Conservation (phyloP, 2,113 vertebrate species). For the Numida meleagris region DNA sequence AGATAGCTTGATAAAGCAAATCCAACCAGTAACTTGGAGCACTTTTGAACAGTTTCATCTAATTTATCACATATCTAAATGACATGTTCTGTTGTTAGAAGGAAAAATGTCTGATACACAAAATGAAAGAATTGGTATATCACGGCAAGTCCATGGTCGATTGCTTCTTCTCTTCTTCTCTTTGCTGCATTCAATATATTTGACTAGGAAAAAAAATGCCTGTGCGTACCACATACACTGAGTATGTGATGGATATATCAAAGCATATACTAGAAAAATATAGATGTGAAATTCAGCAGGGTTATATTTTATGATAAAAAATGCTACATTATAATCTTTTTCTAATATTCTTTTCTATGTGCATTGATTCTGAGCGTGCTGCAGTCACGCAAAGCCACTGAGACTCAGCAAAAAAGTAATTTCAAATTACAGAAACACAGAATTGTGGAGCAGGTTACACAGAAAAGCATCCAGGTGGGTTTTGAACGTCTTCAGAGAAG, state of each 20-base stretch:
- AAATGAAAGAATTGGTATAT: neutral
- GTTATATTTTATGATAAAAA: neutral
- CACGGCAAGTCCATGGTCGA: neutral
- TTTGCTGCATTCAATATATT: neutral
- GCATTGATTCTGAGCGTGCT: neutral
- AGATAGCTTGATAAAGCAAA: neutral
- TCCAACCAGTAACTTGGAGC: neutral
- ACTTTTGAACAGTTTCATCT: neutral
- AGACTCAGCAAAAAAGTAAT: neutral
- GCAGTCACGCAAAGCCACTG: neutral
- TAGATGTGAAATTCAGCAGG: neutral
- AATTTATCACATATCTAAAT: neutral
- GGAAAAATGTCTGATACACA: neutral
- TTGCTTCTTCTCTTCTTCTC: neutral
- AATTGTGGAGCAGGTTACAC: no score
- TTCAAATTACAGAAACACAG: neutral
- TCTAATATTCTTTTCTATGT: neutral
- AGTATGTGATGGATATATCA: neutral
- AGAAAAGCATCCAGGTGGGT: no score
- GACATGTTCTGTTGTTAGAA: neutral
- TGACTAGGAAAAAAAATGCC: neutral
- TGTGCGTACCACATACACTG: neutral
- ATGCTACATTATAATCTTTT: neutral
- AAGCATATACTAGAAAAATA: neutral
- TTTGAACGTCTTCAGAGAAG: no score